Evolutionary conservation across 2,797 vertebrate genomes (phyloP).

Genomic region (Centroberyx gerrardi): DNA sequence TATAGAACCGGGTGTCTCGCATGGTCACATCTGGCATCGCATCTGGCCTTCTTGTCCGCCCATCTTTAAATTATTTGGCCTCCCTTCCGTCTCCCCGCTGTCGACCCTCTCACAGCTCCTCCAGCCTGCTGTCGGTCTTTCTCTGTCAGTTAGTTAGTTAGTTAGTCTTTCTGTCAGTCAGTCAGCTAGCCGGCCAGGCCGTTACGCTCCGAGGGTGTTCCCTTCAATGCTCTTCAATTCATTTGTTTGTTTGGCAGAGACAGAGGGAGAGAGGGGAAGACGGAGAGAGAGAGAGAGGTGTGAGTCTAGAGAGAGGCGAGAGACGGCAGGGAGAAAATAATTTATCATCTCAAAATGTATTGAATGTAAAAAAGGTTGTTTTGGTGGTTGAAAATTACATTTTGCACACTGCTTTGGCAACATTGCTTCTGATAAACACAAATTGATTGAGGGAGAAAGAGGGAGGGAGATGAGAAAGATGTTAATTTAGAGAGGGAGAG

Average conservation of each 20-base stretch:
- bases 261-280: conserved; percentile 7
- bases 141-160: conserved; percentile 67
- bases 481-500: conserved; percentile 45
- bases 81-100: conserved; percentile 14
- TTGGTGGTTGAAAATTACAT: too few species aligned
- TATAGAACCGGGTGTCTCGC: conserved; percentile 20
- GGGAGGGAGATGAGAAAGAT: conserved; percentile 15
- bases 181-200: conserved; percentile 39
- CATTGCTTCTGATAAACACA: neutral
- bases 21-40: conserved; percentile 50
- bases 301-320: conserved; percentile 27
- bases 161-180: conserved; percentile 58
- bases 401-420: too few species aligned
- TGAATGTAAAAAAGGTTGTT: too few species aligned
- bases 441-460: conserved; percentile 47
- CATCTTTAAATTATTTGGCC: conserved; percentile 64
- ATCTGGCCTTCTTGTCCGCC: conserved; percentile 49
- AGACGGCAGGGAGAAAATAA: conserved; percentile 35
- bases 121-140: conserved; percentile 64
- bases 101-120: conserved; percentile 52
- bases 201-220: conserved; percentile 52
- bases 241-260: conserved; percentile 72
- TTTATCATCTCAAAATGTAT: too few species aligned
- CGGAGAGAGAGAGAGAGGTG: conserved; percentile 18
- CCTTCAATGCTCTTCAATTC: conserved; percentile 51